Percentiles rank a stretch among this genome's conserved stretches.
These are phyloP conservation scores for Pterocles burchelli DNA, from an alignment of 2,113 vertebrate genomes.

Conservation along the genomic window DNA sequence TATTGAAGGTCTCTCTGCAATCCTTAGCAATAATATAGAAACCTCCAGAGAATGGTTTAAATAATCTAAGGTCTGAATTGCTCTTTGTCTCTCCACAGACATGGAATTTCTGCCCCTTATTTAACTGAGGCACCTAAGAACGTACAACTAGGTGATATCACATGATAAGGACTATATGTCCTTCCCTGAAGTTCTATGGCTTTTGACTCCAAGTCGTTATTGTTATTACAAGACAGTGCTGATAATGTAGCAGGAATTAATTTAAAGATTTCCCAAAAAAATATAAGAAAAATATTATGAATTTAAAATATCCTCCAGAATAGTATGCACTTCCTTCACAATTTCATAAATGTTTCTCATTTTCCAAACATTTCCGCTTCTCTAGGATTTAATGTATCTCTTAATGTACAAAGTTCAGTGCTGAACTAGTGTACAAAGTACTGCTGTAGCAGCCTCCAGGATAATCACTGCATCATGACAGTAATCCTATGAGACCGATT, in stretches of 20 bases:
- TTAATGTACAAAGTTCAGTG: neutral
- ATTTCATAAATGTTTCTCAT: neutral
- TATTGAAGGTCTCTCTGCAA: neutral
- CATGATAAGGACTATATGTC: neutral
- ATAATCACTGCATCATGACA: neutral
- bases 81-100: neutral
- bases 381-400: neutral
- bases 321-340: neutral
- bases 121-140: neutral
- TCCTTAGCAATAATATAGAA: neutral
- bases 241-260: neutral
- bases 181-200: neutral
- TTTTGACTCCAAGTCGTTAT: neutral
- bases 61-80: neutral
- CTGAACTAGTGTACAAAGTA: too few relatives aligned
- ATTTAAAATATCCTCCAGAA: neutral
- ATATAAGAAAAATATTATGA: neutral
- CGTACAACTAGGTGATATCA: neutral
- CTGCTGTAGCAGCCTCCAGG: neutral
- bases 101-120: neutral
- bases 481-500: neutral
- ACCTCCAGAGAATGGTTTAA: neutral
- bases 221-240: neutral
- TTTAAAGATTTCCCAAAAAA: neutral
- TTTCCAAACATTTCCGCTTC: neutral